Base-by-base conservation (phyloP, 1,140 invertebrate species). In the Dryas iulia region DNA sequence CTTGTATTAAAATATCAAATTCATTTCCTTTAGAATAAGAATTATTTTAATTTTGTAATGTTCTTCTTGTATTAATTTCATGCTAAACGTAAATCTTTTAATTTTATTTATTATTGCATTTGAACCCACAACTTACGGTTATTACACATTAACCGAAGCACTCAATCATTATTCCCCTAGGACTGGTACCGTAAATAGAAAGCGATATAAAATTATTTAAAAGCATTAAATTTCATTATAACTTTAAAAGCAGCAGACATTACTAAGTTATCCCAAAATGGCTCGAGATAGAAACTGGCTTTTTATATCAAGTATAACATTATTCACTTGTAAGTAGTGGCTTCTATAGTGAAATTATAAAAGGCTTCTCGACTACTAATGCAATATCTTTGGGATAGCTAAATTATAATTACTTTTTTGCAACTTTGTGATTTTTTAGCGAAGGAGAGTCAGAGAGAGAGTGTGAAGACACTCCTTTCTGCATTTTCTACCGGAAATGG, bases 221-320 rank as follows among this genome's bases (percentile, higher is more conserved):
- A n/a, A n/a, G n/a, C n/a, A n/a, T 18, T 18, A 39, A 6, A 7
- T 18, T 39, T 39, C 35, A 39, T 14, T n/a, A 39, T 8, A 14
- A 14, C 35, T 0, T n/a, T n/a, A 7, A 58, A 65, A 65, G 18
- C 11, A 53, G 26, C 33, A 59, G 26, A 66, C 25, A 58, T 53
- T 66, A 25, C 57, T 54, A 33, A 8, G 8, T 26, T 0, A 8
- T 59, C 65, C 24, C 23, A 26, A 66, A 53, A 59, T 33, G 65
- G 65, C 25, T 53, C 30, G 57, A 21, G 21, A 31, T 53, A 59
- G 39, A 66, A 66, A 66, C 39, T 52, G 4, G 39, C 28, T 26
- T 52, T 60, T 53, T 33, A 39, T 66, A 47, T 53, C 39, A 53
- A 59, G 30, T 58, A 35, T 58, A 58, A 28, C 31, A 65, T 65